phyloP scores from a whole-genome alignment of 2,888 invertebrate species.

The Anaspis maculata region DNA sequence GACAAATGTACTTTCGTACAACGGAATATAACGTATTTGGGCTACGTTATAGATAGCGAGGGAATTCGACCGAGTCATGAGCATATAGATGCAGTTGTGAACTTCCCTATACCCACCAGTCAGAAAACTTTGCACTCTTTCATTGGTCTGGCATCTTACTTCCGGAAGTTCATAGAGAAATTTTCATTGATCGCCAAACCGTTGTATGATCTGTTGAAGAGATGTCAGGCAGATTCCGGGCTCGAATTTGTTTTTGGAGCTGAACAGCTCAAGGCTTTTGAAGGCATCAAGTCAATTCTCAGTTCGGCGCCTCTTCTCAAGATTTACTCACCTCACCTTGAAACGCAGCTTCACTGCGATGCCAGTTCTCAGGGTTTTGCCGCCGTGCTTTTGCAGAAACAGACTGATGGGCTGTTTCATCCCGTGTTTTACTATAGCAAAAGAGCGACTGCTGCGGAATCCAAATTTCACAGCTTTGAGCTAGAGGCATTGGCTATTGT shows the following conservation, averaged over 20 bases:
- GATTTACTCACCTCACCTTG: background rate
- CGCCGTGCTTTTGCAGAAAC: slow-evolving; percentile 27
- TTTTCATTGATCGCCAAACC: background rate
- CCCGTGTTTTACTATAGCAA: slow-evolving; percentile 31
- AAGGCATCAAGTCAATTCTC: background rate
- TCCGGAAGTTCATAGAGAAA: slow-evolving; percentile 2
- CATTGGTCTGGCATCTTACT: slow-evolving; percentile 2
- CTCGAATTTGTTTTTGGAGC: background rate
- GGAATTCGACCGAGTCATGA: slow-evolving; percentile 1
- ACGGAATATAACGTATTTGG: slow-evolving; percentile 1
- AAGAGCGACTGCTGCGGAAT: slow-evolving; percentile 23
- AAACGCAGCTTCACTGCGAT: slow-evolving; percentile 12
- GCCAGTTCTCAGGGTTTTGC: slow-evolving; percentile 28
- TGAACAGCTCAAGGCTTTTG: background rate
- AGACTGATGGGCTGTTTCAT: slow-evolving; percentile 23
- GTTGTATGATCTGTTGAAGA: background rate
- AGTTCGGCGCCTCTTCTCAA: background rate
- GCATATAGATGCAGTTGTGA: background rate
- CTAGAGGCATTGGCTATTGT: slow-evolving; percentile 26
- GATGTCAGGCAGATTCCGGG: background rate
- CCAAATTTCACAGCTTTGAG: slow-evolving; percentile 31
- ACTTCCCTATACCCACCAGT: slow-evolving; percentile 2
- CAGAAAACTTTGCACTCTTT: background rate
- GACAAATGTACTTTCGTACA: slow-evolving; percentile 1
- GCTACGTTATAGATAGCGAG: slow-evolving; percentile 1